Conservation (phyloP, 2,888 invertebrate genomes). For the Microplitis deprimator region DNA sequence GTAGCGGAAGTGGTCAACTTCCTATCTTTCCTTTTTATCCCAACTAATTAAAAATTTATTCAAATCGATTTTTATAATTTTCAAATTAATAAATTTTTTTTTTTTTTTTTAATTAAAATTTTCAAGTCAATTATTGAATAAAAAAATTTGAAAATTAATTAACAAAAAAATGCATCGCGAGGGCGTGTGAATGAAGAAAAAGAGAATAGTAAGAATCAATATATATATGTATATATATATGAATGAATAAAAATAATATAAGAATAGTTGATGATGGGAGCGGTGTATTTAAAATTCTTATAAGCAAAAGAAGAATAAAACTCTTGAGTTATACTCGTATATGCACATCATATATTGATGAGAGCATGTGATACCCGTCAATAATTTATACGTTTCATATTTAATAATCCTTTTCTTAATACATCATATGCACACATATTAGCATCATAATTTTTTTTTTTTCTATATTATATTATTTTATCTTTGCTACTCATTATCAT, state of each 20-base stretch:
- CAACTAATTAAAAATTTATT: too few species aligned
- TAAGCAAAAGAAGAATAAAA: background rate
- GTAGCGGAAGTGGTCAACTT: too few species aligned
- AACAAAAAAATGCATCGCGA: background rate
- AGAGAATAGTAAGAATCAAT: background rate
- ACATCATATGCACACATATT: background rate
- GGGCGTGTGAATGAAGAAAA: background rate
- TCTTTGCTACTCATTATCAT: background rate
- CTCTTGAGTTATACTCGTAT: background rate
- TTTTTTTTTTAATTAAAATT: too few species aligned
- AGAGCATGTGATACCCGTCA: background rate
- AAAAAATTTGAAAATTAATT: constrained; percentile 37
- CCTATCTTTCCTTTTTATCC: too few species aligned
- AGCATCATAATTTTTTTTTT: background rate
- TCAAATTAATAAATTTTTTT: too few species aligned
- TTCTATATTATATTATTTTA: background rate
- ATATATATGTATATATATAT: background rate
- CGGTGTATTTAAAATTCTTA: background rate
- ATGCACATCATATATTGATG: background rate
- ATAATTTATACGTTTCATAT: background rate
- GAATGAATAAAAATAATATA: background rate
- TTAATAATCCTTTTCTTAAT: background rate
- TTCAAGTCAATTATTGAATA: background rate
- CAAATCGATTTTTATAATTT: too few species aligned
- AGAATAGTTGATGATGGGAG: constrained; percentile 1